Evolutionary conservation across 2,888 invertebrate species (phyloP), one percentile per base, ranked within the genome.

Genomic region (Drosophila demipolita): DNA sequence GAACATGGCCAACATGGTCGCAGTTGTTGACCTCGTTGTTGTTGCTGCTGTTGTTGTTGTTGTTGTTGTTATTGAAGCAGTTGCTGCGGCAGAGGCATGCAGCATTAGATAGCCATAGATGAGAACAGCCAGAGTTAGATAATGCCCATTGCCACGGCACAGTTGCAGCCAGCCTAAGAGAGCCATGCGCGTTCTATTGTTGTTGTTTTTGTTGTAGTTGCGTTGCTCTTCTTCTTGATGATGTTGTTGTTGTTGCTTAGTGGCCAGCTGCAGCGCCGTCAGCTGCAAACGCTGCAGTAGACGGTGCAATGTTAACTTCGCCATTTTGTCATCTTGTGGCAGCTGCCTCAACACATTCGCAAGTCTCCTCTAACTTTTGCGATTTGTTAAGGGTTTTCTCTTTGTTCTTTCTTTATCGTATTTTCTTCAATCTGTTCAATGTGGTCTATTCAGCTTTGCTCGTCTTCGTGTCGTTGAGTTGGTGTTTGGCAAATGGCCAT

Each of bases 51-150:
- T 48, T 45, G 54, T 26, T 26, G 72, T 66, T 33, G 72, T 66
- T 33, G 69, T 64, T 45, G 69, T 20, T 58, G 82, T 26, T 26
- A 20, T 68, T 40, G 62, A 60, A 23, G 76, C 63, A 35, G 50
- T 86, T 4, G 67, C 82, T 33, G 70, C 70, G 26, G 86, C 90
- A 20, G 92, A 90, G 59, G 91, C 91, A 57, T 86, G 84, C 73
- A 91, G 82, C 75, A 92, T 83, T 20, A 92, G 83, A 60, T 91
- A 91, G 73, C 92, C 91, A 65, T 92, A 92, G 66, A 92, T 82
- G 53, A 92, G 84, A 67, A 92, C 76, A 70, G 91, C 82, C 61
- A 91, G 77, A 36, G 87, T 82, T 23, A 91, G 59, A 71, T 90
- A 91, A 57, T 80, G 61, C 64, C 80, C 73, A 62, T 66, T 73